Evolutionary conservation across 2,113 vertebrate species (phyloP), one percentile per base, ranked within the genome.

Genomic region (Grantiella picta): DNA sequence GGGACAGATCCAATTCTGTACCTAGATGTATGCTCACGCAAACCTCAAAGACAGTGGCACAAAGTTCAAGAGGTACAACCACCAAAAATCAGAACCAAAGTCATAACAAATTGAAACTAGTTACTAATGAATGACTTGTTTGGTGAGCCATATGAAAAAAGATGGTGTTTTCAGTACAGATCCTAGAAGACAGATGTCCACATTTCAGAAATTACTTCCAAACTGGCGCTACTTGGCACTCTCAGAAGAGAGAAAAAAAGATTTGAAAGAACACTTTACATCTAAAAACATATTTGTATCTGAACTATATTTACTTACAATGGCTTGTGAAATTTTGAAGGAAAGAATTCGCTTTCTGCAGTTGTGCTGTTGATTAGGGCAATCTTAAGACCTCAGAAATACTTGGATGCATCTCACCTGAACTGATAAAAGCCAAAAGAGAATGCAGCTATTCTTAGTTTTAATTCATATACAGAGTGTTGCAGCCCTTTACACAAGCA

Each of bases 101-200:
- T 38, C 81, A 65, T 76, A 79, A 85, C 66, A 92, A 81, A 90
- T 16, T 59, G 57, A 88, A 59, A 65, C 52, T 78, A 60, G 60
- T 71, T 89, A 75, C 88, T 96, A 96, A 93, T 90, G 85, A 95
- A 89, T 92, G 20, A 71, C 60, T 95, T 93, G 69, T 97, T 96
- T 96, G 79, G 69, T 90, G 92, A 97, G 90, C 71, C 56, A 38
- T 86, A 81, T 71, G 90, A 96, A 92, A 95, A 95, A 94, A 86
- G n/a, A 79, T 92, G 79, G 60, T 96, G 95, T 97, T 96, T 97
- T 95, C 88, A 94, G 94, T 78, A 88, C 88, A 86, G 72, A 93
- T 93, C 64, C 69, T 92, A 42, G 92, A 84, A 96, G 95, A 96
- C 94, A 97, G 94, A 93, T 95, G 94, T 83, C 92, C 93, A 90